Evolutionary conservation across 2,888 invertebrate species (phyloP).

Genomic region (Cheilosia pagana): DNA sequence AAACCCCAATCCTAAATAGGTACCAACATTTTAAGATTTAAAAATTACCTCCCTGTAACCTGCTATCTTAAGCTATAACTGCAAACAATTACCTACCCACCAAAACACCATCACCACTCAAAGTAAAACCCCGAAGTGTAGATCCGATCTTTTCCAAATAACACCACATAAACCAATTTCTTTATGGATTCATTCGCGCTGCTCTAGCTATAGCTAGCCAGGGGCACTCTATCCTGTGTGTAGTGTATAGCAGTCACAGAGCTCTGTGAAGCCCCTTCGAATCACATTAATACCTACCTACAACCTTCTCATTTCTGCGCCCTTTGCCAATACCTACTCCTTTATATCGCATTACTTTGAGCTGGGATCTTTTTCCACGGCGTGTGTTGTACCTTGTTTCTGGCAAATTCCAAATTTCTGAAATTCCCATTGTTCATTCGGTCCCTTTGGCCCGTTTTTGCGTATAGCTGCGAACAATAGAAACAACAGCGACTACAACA

Average conservation of each 20-base stretch:
- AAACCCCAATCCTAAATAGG: too few species aligned
- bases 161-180: slow-evolving; percentile 67
- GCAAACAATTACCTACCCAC: not conserved
- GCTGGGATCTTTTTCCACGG: slow-evolving; percentile 37
- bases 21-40: too few species aligned
- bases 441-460: slow-evolving; percentile 51
- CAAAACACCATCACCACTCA: not conserved
- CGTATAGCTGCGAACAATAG: slow-evolving; percentile 63
- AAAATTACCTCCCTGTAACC: too few species aligned
- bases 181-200: slow-evolving; percentile 55
- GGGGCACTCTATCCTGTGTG: slow-evolving; percentile 29
- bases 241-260: slow-evolving; percentile 9
- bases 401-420: slow-evolving; percentile 54
- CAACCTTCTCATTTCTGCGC: slow-evolving; percentile 34
- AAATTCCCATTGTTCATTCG: slow-evolving; percentile 67
- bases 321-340: slow-evolving; percentile 39
- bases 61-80: too few species aligned
- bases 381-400: slow-evolving; percentile 26
- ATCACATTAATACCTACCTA: slow-evolving; percentile 66
- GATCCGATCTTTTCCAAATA: slow-evolving; percentile 64
- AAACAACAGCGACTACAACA: slow-evolving; percentile 58
- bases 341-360: slow-evolving; percentile 45
- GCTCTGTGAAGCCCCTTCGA: slow-evolving; percentile 41
- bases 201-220: slow-evolving; percentile 40
- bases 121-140: slow-evolving; percentile 40